phyloP scores from a whole-genome alignment of 2,113 vertebrate genomes.

The Thomomys bottae region DNA sequence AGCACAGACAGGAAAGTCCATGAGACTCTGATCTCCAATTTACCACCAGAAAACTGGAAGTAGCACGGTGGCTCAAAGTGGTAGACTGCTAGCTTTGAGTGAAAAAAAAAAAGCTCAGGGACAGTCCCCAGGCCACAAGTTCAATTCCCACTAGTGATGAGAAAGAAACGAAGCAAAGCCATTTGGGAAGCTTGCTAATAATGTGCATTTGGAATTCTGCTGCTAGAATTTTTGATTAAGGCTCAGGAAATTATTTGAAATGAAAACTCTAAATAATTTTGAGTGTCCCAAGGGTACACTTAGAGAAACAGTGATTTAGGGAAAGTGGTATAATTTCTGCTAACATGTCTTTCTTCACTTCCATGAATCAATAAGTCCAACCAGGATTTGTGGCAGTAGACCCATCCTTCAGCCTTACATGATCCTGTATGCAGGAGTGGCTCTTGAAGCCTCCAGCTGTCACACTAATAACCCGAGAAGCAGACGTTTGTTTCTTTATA shows the following conservation, averaged over 20 bases:
- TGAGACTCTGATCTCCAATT: too few species aligned
- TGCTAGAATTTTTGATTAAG: background rate
- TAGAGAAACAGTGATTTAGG: background rate
- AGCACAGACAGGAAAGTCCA: too few species aligned
- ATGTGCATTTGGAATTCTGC: background rate
- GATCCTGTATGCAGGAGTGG: background rate
- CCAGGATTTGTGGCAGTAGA: background rate
- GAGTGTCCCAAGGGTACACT: too few species aligned
- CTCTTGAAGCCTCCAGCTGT: background rate
- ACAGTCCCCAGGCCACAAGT: too few species aligned
- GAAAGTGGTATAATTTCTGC: background rate
- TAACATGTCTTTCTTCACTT: background rate
- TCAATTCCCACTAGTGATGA: too few species aligned
- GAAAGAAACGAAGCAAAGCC: background rate
- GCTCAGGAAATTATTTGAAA: background rate
- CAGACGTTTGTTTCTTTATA: slow-evolving; percentile 16
- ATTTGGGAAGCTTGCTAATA: background rate
- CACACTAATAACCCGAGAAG: background rate
- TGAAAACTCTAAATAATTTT: background rate
- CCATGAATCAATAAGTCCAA: background rate
- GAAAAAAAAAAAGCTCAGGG: too few species aligned
- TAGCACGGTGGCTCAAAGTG: too few species aligned
- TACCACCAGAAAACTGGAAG: too few species aligned
- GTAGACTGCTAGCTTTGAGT: too few species aligned
- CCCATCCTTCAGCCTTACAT: background rate